phyloP scores from a whole-genome alignment of 2,888 invertebrate species.

The Mimumesa dahlbomi region DNA sequence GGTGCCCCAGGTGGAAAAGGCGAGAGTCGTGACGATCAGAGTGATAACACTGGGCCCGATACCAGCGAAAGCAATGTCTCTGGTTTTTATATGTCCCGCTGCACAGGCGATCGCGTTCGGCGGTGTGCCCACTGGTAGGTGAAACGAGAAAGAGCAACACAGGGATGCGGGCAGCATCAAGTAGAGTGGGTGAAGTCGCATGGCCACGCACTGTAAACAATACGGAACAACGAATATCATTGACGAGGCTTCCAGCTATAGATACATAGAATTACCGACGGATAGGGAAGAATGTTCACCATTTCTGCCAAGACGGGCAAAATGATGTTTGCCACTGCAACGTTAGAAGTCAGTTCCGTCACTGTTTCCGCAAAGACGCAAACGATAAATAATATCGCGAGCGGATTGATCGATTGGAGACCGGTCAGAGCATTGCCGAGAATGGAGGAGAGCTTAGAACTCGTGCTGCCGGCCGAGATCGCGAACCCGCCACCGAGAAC shows the following conservation, averaged over 20 bases:
- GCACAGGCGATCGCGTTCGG: slow-evolving; percentile 96
- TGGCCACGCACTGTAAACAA: slow-evolving; percentile 84
- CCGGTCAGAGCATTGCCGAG: slow-evolving; percentile 87
- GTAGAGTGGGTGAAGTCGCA: slow-evolving; percentile 91
- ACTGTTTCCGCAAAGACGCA: slow-evolving; percentile 89
- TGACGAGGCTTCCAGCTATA: too few species aligned
- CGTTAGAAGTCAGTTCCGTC: slow-evolving; percentile 95
- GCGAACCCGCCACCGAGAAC: slow-evolving; percentile 96
- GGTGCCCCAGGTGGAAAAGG: slow-evolving; percentile 89
- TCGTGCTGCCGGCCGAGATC: slow-evolving; percentile 91
- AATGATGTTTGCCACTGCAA: slow-evolving; percentile 94
- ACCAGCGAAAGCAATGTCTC: slow-evolving; percentile 90
- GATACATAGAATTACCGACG: not conserved
- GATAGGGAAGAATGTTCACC: slow-evolving; percentile 80
- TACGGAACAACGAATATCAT: too few species aligned
- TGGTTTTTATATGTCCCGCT: slow-evolving; percentile 89
- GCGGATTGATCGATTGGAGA: slow-evolving; percentile 84
- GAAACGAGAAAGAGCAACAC: slow-evolving; percentile 95
- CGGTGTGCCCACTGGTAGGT: slow-evolving; percentile 96
- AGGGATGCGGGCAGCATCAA: slow-evolving; percentile 94
- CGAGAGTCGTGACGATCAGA: slow-evolving; percentile 85
- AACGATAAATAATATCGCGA: slow-evolving; percentile 87
- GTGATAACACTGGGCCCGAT: slow-evolving; percentile 90
- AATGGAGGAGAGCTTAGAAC: slow-evolving; percentile 88
- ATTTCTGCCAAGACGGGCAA: slow-evolving; percentile 91